phyloP scores from a whole-genome alignment of 2,113 vertebrate genomes.

The Gallinago paraguaiae region DNA sequence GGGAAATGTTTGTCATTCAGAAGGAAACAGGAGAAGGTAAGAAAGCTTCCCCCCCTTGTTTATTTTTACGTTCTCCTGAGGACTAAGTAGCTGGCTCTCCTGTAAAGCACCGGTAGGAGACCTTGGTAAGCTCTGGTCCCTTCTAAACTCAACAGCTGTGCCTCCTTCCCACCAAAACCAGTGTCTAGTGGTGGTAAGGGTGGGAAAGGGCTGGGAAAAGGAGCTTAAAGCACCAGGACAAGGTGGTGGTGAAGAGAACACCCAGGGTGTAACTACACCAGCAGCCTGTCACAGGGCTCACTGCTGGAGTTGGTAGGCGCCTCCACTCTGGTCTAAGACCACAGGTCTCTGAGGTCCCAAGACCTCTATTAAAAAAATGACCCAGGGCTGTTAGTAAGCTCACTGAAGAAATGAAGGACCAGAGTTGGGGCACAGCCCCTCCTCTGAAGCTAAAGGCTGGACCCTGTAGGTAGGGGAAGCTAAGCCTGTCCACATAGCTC shows the following conservation, averaged over 20 bases:
- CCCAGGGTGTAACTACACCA: background rate
- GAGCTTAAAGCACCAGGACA: background rate
- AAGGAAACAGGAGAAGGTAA: background rate
- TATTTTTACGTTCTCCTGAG: background rate
- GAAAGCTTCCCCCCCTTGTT: background rate
- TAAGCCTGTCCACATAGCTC: background rate
- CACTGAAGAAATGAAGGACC: background rate
- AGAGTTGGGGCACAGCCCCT: background rate
- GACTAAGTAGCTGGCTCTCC: background rate
- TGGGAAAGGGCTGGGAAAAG: background rate
- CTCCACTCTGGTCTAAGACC: background rate
- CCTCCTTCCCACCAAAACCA: background rate
- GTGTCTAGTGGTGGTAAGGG: background rate
- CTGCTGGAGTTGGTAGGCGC: rapidly evolving
- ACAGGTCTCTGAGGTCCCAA: background rate
- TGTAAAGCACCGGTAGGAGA: background rate
- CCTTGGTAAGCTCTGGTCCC: background rate
- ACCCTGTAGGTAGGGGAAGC: rapidly evolving
- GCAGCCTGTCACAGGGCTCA: background rate
- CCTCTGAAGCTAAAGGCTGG: background rate
- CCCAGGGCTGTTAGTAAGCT: background rate
- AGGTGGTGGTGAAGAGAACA: background rate
- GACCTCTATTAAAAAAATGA: background rate
- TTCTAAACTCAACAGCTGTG: background rate
- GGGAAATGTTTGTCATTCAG: background rate